Conservation (phyloP, 2,113 vertebrate species). For the Austrofundulus limnaeus region DNA sequence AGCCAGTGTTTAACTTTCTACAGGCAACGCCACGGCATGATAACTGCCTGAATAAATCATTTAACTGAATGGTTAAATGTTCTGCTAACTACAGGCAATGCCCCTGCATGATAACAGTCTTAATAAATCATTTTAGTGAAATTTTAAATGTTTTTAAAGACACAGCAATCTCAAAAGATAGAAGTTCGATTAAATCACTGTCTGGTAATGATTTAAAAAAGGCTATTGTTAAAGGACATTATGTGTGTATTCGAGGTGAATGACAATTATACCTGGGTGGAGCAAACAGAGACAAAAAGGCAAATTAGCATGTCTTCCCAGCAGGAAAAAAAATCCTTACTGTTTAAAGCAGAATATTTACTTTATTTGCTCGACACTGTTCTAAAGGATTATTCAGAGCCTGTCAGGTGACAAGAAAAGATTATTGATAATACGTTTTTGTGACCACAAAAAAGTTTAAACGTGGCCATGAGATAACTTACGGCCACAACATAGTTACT, state of each 20-base stretch:
- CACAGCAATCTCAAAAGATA: neutral
- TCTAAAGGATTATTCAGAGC: too few species aligned
- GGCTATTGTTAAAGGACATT: neutral
- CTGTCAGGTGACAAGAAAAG: too few species aligned
- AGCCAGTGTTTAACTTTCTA: conserved; percentile 6
- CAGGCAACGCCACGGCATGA: neutral
- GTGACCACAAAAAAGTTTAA: too few species aligned
- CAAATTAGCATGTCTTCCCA: neutral
- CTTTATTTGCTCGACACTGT: too few species aligned
- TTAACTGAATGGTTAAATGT: neutral
- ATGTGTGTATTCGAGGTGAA: neutral
- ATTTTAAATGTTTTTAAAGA: neutral
- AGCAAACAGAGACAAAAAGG: neutral
- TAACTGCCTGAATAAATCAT: neutral
- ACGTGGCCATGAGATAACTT: too few species aligned
- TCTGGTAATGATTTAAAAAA: neutral
- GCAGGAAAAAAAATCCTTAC: neutral
- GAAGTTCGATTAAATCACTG: neutral
- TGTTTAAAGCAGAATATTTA: too few species aligned
- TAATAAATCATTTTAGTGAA: neutral
- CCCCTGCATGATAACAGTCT: neutral
- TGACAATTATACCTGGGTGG: neutral
- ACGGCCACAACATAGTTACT: too few species aligned
- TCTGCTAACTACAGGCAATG: conserved; percentile 1
- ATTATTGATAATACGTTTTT: too few species aligned